A percentile compares a stretch with the other conserved stretches of the same genome.
phyloP scores from a whole-genome alignment of 1,140 invertebrate species.

The Microvelia longipes region DNA sequence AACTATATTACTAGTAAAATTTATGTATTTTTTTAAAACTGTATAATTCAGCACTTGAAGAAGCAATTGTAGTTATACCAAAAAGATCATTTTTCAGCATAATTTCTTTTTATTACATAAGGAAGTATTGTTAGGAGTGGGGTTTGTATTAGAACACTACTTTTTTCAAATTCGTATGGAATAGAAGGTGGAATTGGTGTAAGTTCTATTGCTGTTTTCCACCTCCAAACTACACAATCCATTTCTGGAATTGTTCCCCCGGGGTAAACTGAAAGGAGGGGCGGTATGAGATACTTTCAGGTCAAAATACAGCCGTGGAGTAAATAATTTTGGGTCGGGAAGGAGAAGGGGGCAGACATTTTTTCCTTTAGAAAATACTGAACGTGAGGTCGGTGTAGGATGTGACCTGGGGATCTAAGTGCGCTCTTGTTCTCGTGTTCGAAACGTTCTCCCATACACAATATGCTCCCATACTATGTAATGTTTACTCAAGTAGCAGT shows the following conservation, averaged over 20 bases:
- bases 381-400: background rate
- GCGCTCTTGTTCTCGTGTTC: background rate
- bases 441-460: background rate
- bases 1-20: too few species aligned
- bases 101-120: too few species aligned
- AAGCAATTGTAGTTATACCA: too few species aligned
- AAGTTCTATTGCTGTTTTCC: background rate
- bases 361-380: background rate
- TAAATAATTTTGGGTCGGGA: background rate
- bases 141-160: too few species aligned
- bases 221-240: background rate
- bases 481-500: background rate
- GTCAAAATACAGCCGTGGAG: background rate
- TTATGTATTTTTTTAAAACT: too few species aligned
- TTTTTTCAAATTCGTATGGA: too few species aligned
- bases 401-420: background rate
- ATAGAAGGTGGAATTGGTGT: background rate
- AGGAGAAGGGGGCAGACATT: background rate
- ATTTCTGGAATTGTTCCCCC: background rate
- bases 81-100: too few species aligned
- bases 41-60: too few species aligned
- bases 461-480: background rate
- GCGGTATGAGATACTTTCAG: background rate
- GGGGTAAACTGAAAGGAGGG: background rate
- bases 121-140: too few species aligned